Evolutionary conservation across 2,797 vertebrate species (phyloP), one percentile per base, ranked within the genome.

Genomic region (Amphiprion clarkii): DNA sequence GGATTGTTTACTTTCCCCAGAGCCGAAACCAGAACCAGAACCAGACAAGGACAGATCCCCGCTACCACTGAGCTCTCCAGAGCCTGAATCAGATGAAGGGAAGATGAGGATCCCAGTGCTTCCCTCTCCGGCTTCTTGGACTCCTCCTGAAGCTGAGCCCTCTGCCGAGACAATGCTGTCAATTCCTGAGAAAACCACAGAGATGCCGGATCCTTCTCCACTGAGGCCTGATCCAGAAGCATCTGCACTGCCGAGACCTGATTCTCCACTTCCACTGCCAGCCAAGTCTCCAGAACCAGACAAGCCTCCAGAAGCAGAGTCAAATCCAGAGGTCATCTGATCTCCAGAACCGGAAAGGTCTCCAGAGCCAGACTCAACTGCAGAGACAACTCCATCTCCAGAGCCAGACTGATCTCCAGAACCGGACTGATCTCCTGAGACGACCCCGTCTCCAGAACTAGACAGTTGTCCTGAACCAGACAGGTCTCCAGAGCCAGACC

Each of bases 51-150:
- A 90, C 33, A 62, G 10, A 54, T 88, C 87, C 40, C 78, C 70
- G 1, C 78, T 89, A 6, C 91, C 95, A 64, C 88, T 95, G 54
- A 87, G 79, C 51, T 90, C 91, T 64, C 95, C 91, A 76, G 93
- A 94, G 27, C 79, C 85, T 8, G 53, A 42, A 42, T 57, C 88
- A 67, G 87, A 70, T 58, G 46, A 56, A 8, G 84, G 74, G 11
- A 93, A 83, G 25, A 81, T 85, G 29, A 93, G 48, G 31, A 92
- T 83, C 42, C n/a, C 90, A 27, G 91, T 60, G 76, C 85, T 90
- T 48, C 91, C 94, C 61, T 94, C 82, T 62, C 69, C 92, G 39
- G 85, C 90, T 77, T 96, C 94, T 74, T 95, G 87, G 9, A 59
- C 76, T 87, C 29, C 79, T 57, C 88, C 93, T 63, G 91, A 94